A percentile compares a stretch with the other conserved stretches of the same genome.
These are phyloP conservation scores for Araneus ventricosus DNA, from an alignment of 1,140 invertebrate genomes.

Conservation along the genomic window DNA sequence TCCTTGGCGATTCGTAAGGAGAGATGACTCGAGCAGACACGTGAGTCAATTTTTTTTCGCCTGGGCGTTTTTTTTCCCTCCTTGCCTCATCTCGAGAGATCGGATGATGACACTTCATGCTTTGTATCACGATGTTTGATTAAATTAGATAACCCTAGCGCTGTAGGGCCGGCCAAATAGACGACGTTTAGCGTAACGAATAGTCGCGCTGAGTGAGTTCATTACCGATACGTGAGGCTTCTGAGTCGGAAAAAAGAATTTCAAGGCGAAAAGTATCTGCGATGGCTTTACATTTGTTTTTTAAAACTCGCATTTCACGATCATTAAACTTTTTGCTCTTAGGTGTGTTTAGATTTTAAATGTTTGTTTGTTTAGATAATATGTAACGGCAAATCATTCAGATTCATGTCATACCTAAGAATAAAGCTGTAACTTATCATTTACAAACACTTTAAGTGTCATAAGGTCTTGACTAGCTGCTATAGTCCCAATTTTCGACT, in stretches of 20 bases:
- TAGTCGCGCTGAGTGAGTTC: background rate
- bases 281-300: background rate
- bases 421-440: too few relatives aligned
- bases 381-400: too few relatives aligned
- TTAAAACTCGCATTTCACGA: background rate
- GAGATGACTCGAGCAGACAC: constrained; percentile 15
- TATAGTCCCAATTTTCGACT: too few relatives aligned
- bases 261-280: background rate
- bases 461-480: too few relatives aligned
- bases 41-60: constrained; percentile 21
- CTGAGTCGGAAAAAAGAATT: background rate
- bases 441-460: too few relatives aligned
- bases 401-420: too few relatives aligned
- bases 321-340: too few relatives aligned
- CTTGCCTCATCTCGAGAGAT: background rate
- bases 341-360: too few relatives aligned
- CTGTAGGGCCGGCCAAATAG: background rate
- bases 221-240: background rate
- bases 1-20: constrained; percentile 43
- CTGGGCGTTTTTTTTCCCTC: background rate
- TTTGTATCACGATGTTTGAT: constrained; percentile 11
- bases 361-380: too few relatives aligned
- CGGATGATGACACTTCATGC: constrained; percentile 38
- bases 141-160: constrained; percentile 16
- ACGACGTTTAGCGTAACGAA: constrained; percentile 7